phyloP scores from a whole-genome alignment of 2,113 vertebrate species.

The Boleophthalmus pectinirostris region DNA sequence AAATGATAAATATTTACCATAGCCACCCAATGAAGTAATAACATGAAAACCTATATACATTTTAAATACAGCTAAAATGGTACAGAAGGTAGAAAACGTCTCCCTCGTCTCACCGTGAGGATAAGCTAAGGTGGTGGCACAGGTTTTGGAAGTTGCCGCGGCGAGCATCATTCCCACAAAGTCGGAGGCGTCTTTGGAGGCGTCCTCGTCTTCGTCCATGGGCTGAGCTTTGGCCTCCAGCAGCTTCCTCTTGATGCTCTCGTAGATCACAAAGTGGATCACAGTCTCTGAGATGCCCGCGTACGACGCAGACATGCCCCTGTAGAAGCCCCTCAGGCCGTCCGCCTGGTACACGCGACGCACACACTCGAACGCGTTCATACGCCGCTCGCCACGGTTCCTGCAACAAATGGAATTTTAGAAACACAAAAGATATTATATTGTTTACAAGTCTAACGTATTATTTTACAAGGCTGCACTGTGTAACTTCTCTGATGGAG shows the following conservation, averaged over 20 bases:
- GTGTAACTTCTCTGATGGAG: too few species aligned
- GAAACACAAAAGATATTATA: too few species aligned
- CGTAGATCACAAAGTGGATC: constrained; percentile 99
- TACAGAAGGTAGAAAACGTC: too few species aligned
- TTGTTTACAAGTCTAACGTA: too few species aligned
- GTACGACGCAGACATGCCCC: constrained; percentile 97
- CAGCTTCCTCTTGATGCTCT: constrained; percentile 94
- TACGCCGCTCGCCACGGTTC: constrained; percentile 89
- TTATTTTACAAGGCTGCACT: too few species aligned
- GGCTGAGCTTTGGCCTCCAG: constrained; percentile 85
- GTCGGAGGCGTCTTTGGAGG: constrained; percentile 88
- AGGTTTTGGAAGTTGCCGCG: constrained; percentile 97
- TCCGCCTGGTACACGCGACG: constrained; percentile 88
- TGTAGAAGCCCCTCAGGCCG: constrained; percentile 93
- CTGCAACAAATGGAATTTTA: constrained; percentile 59
- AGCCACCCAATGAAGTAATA: too few species aligned
- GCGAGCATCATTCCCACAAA: constrained; percentile 97
- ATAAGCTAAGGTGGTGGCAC: constrained; percentile 94
- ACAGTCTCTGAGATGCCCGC: constrained; percentile 99
- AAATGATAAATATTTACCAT: too few species aligned
- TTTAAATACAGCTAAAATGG: too few species aligned
- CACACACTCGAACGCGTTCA: constrained; percentile 92
- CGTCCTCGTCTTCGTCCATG: constrained; percentile 88
- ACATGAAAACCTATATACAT: too few species aligned
- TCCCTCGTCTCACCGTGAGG: constrained; percentile 86